phyloP scores from a whole-genome alignment of 2,113 vertebrate genomes.

The Arothron firmamentum region DNA sequence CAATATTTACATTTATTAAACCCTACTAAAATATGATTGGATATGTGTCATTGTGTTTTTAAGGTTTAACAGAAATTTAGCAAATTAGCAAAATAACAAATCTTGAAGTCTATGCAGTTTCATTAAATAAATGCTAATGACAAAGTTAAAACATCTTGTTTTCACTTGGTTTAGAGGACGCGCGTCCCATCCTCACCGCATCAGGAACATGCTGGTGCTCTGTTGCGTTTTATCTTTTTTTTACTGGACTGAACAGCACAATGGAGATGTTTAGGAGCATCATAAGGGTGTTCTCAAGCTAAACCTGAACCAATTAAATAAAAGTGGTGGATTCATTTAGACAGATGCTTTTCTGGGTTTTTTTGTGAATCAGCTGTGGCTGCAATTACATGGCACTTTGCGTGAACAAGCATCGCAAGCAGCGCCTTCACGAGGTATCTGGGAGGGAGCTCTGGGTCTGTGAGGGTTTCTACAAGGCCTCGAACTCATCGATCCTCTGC shows the following conservation, averaged over 20 bases:
- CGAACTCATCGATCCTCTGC: conserved; percentile 97
- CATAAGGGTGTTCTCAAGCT: conserved; percentile 13
- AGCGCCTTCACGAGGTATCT: conserved; percentile 30
- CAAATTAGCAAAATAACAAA: neutral
- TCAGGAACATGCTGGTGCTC: neutral
- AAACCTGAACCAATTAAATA: conserved; percentile 16
- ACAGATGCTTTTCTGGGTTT: conserved; percentile 9
- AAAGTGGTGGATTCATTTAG: conserved; percentile 2
- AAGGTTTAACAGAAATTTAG: neutral
- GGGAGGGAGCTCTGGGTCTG: conserved; percentile 12
- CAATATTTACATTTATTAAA: too few species aligned
- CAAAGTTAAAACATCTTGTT: too few species aligned
- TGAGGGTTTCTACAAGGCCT: conserved; percentile 81
- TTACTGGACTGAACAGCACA: conserved; percentile 13
- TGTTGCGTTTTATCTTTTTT: neutral
- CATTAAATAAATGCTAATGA: too few species aligned
- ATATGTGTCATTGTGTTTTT: neutral
- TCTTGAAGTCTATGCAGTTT: too few species aligned
- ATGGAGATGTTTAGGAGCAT: conserved; percentile 24
- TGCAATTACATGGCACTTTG: too few species aligned
- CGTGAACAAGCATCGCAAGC: conserved; percentile 5
- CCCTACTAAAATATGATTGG: too few species aligned
- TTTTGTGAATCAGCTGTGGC: conserved; percentile 4
- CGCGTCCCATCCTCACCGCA: neutral
- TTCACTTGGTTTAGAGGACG: too few species aligned